Conservation (phyloP, 2,113 vertebrate species). For the Forbesichthys agassizii region DNA sequence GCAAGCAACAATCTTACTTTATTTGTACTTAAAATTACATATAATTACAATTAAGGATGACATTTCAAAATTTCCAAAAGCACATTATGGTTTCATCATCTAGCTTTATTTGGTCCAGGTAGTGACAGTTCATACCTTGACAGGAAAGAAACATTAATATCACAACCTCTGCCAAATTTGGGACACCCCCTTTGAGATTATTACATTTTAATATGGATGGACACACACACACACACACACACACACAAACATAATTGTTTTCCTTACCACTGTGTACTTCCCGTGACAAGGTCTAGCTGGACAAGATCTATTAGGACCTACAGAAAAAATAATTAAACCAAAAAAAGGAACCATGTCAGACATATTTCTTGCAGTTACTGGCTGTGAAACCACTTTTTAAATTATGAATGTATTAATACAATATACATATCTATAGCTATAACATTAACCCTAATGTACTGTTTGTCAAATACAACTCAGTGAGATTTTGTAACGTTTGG, state of each 20-base stretch:
- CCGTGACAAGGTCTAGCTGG: slow-evolving; percentile 82
- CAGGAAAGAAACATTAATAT: background rate
- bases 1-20: too few species aligned
- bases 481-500: too few species aligned
- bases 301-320: slow-evolving; percentile 88
- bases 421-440: too few species aligned
- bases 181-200: background rate
- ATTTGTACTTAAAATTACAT: too few species aligned
- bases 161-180: background rate
- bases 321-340: slow-evolving; percentile 11
- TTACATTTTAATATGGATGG: background rate
- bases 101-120: slow-evolving; percentile 66
- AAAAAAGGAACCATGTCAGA: background rate
- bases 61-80: background rate
- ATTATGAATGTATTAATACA: too few species aligned
- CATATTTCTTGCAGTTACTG: background rate
- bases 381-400: background rate
- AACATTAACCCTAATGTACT: too few species aligned
- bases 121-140: slow-evolving; percentile 73
- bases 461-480: too few species aligned
- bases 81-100: background rate
- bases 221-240: background rate
- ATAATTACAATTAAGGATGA: background rate
- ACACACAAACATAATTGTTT: background rate
- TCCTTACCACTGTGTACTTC: slow-evolving; percentile 85